Conservation (phyloP, 2,888 invertebrate species). For the Dendrolimus pini region DNA sequence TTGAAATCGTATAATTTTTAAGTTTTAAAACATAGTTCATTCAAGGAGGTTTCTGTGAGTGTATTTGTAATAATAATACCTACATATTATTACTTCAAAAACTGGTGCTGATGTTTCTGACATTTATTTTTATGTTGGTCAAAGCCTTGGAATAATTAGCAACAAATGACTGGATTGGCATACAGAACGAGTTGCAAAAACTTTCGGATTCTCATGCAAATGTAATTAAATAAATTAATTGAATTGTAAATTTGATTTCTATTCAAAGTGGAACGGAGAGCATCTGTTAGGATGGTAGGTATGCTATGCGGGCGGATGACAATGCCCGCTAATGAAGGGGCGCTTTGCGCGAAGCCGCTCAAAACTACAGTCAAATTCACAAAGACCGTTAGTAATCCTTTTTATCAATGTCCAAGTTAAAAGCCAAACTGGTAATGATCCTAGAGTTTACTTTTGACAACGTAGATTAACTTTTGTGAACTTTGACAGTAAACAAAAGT, state of each 20-base stretch:
- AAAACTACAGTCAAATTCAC: slow-evolving; percentile 7
- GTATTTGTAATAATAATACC: too few species aligned
- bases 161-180: not conserved
- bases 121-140: not conserved
- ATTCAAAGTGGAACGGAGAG: not conserved
- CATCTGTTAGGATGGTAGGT: slow-evolving; percentile 8
- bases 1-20: too few species aligned
- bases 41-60: too few species aligned
- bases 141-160: not conserved
- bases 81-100: too few species aligned
- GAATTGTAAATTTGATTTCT: not conserved
- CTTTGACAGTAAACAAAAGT: too few species aligned
- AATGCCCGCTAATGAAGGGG: slow-evolving; percentile 24
- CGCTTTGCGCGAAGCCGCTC: slow-evolving; percentile 21
- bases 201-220: not conserved
- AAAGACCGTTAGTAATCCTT: too few species aligned
- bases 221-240: not conserved
- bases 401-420: too few species aligned
- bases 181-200: not conserved
- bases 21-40: too few species aligned
- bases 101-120: not conserved
- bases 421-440: too few species aligned
- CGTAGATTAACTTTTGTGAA: too few species aligned
- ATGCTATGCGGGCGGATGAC: slow-evolving; percentile 13
- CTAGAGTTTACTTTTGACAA: too few species aligned